A percentile compares a stretch with the other conserved stretches of the same genome.
These are phyloP conservation scores for Leucozona laternaria DNA, from an alignment of 2,888 invertebrate species.

Conservation along the genomic window DNA sequence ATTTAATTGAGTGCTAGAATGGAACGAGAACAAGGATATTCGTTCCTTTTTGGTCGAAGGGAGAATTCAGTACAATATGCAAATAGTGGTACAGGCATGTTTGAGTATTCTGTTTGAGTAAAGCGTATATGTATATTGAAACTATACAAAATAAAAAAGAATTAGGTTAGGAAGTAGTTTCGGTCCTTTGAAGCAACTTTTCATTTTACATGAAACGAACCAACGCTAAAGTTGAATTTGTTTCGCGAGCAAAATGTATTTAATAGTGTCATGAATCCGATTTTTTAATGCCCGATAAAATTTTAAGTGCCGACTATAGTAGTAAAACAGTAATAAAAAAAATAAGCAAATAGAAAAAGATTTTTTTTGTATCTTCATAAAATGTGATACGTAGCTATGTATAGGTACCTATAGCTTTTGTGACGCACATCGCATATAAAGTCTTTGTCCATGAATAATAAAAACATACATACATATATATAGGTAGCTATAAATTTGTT, in stretches of 20 bases:
- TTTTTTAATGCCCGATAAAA: neutral
- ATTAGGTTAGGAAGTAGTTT: slow-evolving; percentile 35
- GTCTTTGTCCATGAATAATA: no score
- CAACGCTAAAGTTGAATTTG: neutral
- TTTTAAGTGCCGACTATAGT: neutral
- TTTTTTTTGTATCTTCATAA: neutral
- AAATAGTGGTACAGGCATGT: slow-evolving; percentile 55
- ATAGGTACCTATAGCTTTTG: no score
- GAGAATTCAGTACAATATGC: slow-evolving; percentile 38
- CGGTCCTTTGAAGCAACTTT: slow-evolving; percentile 12
- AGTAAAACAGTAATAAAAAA: neutral
- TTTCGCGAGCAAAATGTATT: slow-evolving; percentile 4
- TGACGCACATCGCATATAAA: no score
- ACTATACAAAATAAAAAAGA: slow-evolving; percentile 42
- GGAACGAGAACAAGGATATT: slow-evolving; percentile 56
- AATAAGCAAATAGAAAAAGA: neutral
- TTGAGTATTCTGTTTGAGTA: slow-evolving; percentile 53
- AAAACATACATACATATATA: no score
- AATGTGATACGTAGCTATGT: no score
- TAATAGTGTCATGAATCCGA: neutral
- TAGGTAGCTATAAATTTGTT: no score
- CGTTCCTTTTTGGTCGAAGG: slow-evolving; percentile 1
- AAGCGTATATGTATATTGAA: slow-evolving; percentile 13
- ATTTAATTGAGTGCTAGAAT: slow-evolving; percentile 65
- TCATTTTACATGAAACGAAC: slow-evolving; percentile 5